A percentile compares a stretch with the other conserved stretches of the same genome.
Evolutionary conservation across 2,888 invertebrate genomes (phyloP).

Genomic region (Neocrepidodera transversa): DNA sequence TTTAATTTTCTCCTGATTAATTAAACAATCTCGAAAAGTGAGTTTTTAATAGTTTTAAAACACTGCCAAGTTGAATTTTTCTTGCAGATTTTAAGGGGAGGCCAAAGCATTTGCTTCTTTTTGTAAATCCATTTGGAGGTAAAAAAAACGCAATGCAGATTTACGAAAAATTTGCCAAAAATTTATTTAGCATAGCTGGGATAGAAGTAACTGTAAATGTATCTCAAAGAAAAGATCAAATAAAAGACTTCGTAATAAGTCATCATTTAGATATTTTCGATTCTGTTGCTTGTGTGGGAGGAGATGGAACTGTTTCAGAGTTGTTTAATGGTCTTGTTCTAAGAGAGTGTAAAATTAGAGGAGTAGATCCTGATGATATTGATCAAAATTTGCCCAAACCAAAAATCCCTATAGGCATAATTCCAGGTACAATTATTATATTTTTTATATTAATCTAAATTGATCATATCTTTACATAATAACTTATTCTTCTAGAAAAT

Average conservation of each 20-base stretch:
- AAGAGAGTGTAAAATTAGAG: conserved; percentile 63
- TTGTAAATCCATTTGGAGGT: conserved; percentile 87
- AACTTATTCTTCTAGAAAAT: not conserved
- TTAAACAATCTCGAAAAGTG: too few species aligned
- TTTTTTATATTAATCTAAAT: not conserved
- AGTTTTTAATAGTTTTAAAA: too few species aligned
- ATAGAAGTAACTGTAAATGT: conserved; percentile 71
- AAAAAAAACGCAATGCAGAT: conserved; percentile 75
- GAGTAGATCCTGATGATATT: conserved; percentile 64
- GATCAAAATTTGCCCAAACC: conserved; percentile 62
- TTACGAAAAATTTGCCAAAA: conserved; percentile 76
- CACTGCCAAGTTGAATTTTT: too few species aligned
- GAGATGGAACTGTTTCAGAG: conserved; percentile 87
- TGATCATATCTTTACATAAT: not conserved
- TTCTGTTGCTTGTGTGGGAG: conserved; percentile 82
- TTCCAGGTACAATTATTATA: conserved; percentile 57
- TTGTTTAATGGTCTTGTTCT: conserved; percentile 76
- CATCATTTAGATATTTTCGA: conserved; percentile 67
- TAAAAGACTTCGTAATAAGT: conserved; percentile 70
- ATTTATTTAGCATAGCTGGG: conserved; percentile 69
- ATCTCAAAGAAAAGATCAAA: conserved; percentile 80
- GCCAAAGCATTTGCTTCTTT: conserved; percentile 75
- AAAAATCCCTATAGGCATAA: conserved; percentile 68
- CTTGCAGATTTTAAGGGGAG: conserved; percentile 64
- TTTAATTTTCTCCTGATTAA: too few species aligned